These are phyloP conservation scores for Apodemus speciosus DNA, from an alignment of 2,113 vertebrate species.

Conservation along the genomic window DNA sequence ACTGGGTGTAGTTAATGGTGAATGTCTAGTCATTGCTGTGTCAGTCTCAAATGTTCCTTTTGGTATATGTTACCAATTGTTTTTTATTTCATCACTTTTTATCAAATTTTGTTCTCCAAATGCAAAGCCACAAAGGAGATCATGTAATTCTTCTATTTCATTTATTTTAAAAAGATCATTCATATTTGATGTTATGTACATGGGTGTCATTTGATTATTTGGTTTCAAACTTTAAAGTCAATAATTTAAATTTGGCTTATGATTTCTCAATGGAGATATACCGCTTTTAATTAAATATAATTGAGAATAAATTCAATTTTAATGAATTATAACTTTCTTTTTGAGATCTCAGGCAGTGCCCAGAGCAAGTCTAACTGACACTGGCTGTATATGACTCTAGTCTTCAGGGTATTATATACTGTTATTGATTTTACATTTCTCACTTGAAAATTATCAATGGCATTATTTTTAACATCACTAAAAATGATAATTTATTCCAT, in stretches of 20 bases:
- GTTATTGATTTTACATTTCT: background rate
- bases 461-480: background rate
- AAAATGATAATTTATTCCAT: background rate
- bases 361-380: background rate
- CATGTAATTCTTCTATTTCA: slow-evolving; percentile 10
- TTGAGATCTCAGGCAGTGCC: background rate
- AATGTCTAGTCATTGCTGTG: slow-evolving; percentile 35
- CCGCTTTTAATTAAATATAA: background rate
- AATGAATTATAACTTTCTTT: background rate
- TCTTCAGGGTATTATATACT: background rate
- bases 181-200: background rate
- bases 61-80: slow-evolving; percentile 1
- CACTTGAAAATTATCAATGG: background rate
- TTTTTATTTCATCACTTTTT: slow-evolving; percentile 10
- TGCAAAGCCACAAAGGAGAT: background rate
- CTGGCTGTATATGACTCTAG: background rate
- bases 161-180: background rate
- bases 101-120: background rate
- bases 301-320: slow-evolving; percentile 13
- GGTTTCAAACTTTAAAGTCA: background rate
- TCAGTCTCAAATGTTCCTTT: slow-evolving; percentile 40
- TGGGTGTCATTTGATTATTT: background rate
- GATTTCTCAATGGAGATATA: background rate
- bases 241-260: background rate
- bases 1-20: slow-evolving; percentile 50